These are phyloP conservation scores for Cremastinae sp. DNA, from an alignment of 2,888 invertebrate species.

Conservation along the genomic window DNA sequence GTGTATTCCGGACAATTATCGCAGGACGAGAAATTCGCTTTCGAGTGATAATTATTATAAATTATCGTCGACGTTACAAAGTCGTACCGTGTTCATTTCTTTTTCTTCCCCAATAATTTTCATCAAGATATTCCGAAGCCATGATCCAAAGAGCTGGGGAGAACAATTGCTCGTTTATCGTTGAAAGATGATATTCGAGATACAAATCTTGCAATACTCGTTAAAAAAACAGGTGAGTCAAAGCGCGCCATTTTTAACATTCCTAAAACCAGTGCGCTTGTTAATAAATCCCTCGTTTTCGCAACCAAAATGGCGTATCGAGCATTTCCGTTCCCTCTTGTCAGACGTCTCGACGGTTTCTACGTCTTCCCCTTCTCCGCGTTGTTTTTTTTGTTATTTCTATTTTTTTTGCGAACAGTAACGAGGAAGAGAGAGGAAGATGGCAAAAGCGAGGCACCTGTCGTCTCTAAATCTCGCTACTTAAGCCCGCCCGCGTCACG, in stretches of 20 bases:
- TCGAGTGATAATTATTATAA: conserved; percentile 12
- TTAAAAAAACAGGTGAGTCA: conserved; percentile 21
- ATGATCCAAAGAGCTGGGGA: conserved; percentile 13
- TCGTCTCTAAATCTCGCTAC: conserved; percentile 78
- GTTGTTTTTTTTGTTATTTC: conserved; percentile 2
- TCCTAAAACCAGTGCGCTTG: conserved; percentile 34
- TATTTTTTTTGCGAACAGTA: conserved; percentile 24
- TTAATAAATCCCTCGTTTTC: conserved; percentile 56
- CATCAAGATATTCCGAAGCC: conserved; percentile 13
- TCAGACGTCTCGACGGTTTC: conserved; percentile 40
- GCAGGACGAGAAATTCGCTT: conserved; percentile 11
- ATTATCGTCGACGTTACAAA: conserved; percentile 9
- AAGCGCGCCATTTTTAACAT: too few relatives aligned
- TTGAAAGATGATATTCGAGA: conserved; percentile 26
- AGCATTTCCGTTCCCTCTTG: conserved; percentile 46
- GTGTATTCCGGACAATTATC: conserved; percentile 35
- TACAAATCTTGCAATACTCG: conserved; percentile 4
- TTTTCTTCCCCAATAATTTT: conserved; percentile 19
- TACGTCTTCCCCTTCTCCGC: conserved; percentile 25
- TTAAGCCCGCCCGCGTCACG: conserved; percentile 74
- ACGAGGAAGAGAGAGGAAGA: conserved; percentile 57
- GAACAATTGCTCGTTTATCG: conserved; percentile 52
- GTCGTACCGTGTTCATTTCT: not conserved
- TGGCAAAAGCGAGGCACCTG: conserved; percentile 73
- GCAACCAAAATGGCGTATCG: conserved; percentile 59